Base-by-base conservation (phyloP, 2,888 invertebrate genomes). In the Agrotis segetum region DNA sequence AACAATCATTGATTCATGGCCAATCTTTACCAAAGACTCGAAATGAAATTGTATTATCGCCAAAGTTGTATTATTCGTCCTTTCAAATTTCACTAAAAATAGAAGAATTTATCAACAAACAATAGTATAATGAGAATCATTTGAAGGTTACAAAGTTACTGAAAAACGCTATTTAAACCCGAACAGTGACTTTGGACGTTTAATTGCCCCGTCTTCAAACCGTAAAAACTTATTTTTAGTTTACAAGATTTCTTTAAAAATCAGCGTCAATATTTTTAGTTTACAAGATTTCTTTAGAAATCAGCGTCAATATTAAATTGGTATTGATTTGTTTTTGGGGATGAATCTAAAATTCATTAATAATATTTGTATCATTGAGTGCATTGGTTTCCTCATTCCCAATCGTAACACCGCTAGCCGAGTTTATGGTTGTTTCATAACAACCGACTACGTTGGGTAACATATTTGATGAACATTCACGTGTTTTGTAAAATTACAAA, bases 391-490 rank as follows among this genome's bases (percentile, higher is more conserved):
- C 76, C 74, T 72, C 76, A 68, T 75, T 67, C 44, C 29, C 46
- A 69, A 68, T 76, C 58, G 63, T 69, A 58, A 6, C 24, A 60
- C 21, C 74, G 69, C 60, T 80, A 77, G 81, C 79, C 52, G 66
- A 73, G 64, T 78, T 78, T 63, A 77, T 71, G 66, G 75, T 58
- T 75, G 69, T 86, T 86, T 82, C 83, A 74, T 79, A 86, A 85
- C 60, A 60, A 62, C 3, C 56, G 65, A 49, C 56, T 63, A 29
- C 34, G 62, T 86, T 85, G 67, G 59, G 84, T 77, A 86, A 87
- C 53, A 73, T 21, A 72, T 61, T 56, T 61, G 47, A 74, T 44
- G n/a, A 61, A 73, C 64, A 46, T 53, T 67, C 59, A 73, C 61
- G 64, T 79, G 60, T 58, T 69, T 64, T 69, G 49, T 67, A 55